A percentile compares a stretch with the other conserved stretches of the same genome.
These are phyloP conservation scores for Bombus difficillimus DNA, from an alignment of 1,140 invertebrate species.

Conservation along the genomic window DNA sequence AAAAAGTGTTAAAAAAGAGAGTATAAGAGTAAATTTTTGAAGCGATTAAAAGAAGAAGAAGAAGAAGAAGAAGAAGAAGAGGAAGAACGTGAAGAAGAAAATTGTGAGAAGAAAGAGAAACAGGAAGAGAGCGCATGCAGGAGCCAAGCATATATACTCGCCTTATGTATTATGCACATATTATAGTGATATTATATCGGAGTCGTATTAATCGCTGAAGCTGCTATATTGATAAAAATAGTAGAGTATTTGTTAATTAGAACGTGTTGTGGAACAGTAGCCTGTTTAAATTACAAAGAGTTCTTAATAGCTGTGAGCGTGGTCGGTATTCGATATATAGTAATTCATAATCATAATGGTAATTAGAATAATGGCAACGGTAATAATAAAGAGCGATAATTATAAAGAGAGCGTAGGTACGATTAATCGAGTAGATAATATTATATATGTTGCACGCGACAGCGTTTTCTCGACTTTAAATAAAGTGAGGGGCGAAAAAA, in stretches of 20 bases:
- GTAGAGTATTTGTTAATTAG: background rate
- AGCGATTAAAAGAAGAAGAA: conserved; percentile 16
- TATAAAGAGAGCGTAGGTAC: conserved; percentile 7
- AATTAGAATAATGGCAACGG: background rate
- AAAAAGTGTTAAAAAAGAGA: conserved; percentile 8
- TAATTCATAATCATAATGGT: conserved; percentile 2
- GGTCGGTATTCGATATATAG: background rate
- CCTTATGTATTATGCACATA: conserved; percentile 55
- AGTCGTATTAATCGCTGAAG: conserved; percentile 39
- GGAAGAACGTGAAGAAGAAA: conserved; percentile 3
- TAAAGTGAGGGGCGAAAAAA: background rate
- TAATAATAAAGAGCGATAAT: conserved; percentile 28
- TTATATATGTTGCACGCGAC: conserved; percentile 7
- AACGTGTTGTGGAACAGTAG: background rate
- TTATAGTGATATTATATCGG: conserved; percentile 31
- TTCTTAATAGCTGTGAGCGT: conserved; percentile 8
- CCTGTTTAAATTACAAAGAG: conserved; percentile 9
- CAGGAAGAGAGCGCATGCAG: conserved; percentile 55
- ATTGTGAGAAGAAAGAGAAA: conserved; percentile 23
- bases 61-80: background rate
- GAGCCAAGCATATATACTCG: conserved; percentile 66
- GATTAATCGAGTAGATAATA: conserved; percentile 16
- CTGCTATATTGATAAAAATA: conserved; percentile 6
- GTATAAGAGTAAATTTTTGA: background rate
- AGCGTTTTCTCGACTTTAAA: background rate